Base-by-base conservation (phyloP, 2,113 vertebrate genomes). In the Eidolon helvum region DNA sequence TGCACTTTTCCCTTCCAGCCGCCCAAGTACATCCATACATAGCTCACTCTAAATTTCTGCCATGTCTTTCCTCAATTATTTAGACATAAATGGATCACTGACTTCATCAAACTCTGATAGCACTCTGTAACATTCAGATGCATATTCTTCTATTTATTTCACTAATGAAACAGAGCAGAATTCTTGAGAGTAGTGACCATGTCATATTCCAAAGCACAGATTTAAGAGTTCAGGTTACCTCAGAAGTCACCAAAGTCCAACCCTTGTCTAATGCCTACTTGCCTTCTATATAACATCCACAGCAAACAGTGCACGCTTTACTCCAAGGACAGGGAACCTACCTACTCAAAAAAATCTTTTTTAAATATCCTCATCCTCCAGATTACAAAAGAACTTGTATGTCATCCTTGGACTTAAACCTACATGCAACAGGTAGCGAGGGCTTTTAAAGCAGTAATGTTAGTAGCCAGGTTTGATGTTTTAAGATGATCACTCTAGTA, bases 381-480 rank as follows among this genome's bases (percentile, higher is more conserved):
- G 82, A 91, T 94, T 40, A 89, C 63, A 85, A 97, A 93, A 53
- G 14, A 94, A 61, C 24, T 77, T 93, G 1, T 43, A n/a, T 79
- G 1, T 82, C 77, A 94, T 26, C 10, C 18, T 80, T 65, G 26
- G n/a, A 69, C 71, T 53, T 80, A 91, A 69, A 68, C 53, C 71
- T 91, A 71, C 0, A 88, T 40, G 75, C n/a, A 84, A 88, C 4
- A 69, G 33, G 35, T 61, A 87, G 72, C 66, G 4, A 87, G 35
- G 48, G 19, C 2, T 86, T 94, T 78, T 91, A 96, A 87, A 95
- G 12, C 43, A 92, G 14, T 33, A 84, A 72, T 63, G 2, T 74
- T 66, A 79, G 68, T 77, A 53, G 69, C 24, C 8, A 87, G n/a
- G 40, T 71, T 40, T 87, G 30, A 53, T 61, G 88, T 84, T 66